Base-by-base conservation (phyloP, 2,888 invertebrate genomes). In the Palloptera scutellata region DNA sequence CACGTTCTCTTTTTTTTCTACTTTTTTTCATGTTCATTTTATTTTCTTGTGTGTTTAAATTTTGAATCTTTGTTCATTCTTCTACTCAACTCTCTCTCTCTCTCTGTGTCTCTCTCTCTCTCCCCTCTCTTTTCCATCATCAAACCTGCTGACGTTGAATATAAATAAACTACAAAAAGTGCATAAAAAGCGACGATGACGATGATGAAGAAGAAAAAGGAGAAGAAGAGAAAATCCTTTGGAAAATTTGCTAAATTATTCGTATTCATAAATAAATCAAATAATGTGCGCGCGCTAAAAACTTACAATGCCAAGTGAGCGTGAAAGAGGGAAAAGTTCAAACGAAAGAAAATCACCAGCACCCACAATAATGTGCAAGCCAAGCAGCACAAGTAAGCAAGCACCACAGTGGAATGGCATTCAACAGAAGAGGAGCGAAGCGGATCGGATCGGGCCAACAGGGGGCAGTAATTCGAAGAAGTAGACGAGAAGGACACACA, bases 201-300 rank as follows among this genome's bases (percentile, higher is more conserved):
- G 12, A 17, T 15, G 42, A 9, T 11, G n/a, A 12, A 10, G 17
- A 11, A n/a, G 8, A 13, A 30, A 55, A 11, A 40, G 30, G 13
- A n/a, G 13, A 13, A 52, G 9, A 20, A 9, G 20, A 64, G 43
- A 55, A 62, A 62, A 64, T 51, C 42, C 60, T 61, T 66, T 66
- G 69, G 66, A 71, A 77, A 78, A 72, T 77, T 78, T 72, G 73
- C 70, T 69, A 70, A 75, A 79, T 78, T 78, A 79, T 78, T 78
- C 76, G 70, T 67, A 73, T 71, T 68, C 74, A 73, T 75, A 78
- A 77, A 79, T 80, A 80, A 79, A 79, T 78, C 76, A 79, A 80
- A 78, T 75, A 79, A 77, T 79, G 75, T 77, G 78, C 78, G 74
- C 80, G 74, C 80, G 79, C 80, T 76, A 76, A 77, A 75, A 77